Evolutionary conservation across 1,140 invertebrate genomes (phyloP).

Genomic region (Heterodera schachtii): DNA sequence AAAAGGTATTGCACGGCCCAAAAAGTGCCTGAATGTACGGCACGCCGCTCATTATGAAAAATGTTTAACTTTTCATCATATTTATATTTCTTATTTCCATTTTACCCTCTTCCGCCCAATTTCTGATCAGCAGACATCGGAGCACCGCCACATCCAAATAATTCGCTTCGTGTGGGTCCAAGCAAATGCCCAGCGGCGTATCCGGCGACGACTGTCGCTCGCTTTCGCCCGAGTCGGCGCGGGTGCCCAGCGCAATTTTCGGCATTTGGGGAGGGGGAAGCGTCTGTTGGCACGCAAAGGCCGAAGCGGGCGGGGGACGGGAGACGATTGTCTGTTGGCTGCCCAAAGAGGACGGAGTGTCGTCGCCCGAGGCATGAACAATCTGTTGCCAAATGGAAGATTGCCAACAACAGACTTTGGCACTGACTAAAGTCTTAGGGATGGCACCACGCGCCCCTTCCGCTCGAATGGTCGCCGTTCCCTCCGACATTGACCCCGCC

Average conservation of each 20-base stretch:
- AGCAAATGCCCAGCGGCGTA: constrained; percentile 9
- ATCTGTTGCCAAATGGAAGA: background rate
- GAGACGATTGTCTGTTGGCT: constrained; percentile 62
- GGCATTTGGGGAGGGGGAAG: constrained; percentile 4
- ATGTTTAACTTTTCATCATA: background rate
- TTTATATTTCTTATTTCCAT: background rate
- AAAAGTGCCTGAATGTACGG: constrained; percentile 73
- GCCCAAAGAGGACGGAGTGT: constrained; percentile 51
- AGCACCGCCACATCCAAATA: constrained; percentile 93
- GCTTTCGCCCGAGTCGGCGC: constrained; percentile 34
- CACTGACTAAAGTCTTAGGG: constrained; percentile 16
- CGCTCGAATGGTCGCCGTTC: background rate
- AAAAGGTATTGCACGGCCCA: constrained; percentile 86
- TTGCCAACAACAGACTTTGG: background rate
- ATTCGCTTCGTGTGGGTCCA: constrained; percentile 81
- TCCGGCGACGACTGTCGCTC: constrained; percentile 8
- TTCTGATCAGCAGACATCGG: constrained; percentile 89
- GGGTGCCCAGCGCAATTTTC: constrained; percentile 18
- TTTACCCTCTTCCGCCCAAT: constrained; percentile 89
- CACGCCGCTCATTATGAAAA: background rate
- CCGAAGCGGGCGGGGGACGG: constrained; percentile 12
- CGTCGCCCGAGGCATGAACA: constrained; percentile 30
- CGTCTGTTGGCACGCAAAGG: background rate
- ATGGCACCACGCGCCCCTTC: background rate
- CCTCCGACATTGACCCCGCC: background rate